Conservation (phyloP, 2,797 vertebrate genomes). For the Cryptoblepharus egeriae region DNA sequence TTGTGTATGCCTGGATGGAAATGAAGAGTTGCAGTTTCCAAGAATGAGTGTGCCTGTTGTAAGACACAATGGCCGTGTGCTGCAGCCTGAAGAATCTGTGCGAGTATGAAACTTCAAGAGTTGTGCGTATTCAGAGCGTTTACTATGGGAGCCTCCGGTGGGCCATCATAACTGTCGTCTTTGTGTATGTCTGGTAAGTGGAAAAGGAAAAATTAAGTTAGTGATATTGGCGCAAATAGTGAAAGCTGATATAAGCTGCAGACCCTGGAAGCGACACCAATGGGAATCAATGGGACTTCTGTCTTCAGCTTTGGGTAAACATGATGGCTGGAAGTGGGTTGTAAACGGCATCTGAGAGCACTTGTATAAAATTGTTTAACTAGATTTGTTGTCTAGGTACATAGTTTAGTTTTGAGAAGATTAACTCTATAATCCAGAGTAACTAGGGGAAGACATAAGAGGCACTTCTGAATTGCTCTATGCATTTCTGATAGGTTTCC, state of each 20-base stretch:
- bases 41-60: background rate
- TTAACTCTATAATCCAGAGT: no score
- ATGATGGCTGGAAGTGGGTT: background rate
- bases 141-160: constrained; percentile 81
- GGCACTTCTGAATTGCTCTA: no score
- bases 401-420: no score
- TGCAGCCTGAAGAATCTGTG: constrained; percentile 54
- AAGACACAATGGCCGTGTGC: constrained; percentile 33
- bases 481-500: no score
- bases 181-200: constrained; percentile 82
- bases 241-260: background rate
- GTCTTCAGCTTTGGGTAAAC: background rate
- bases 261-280: background rate
- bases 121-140: constrained; percentile 77
- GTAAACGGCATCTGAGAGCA: no score
- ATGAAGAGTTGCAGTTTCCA: background rate
- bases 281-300: background rate
- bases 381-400: background rate
- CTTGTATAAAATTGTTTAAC: background rate
- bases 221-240: background rate
- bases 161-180: constrained; percentile 73
- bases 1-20: background rate
- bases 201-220: background rate
- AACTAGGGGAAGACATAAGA: no score
- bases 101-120: constrained; percentile 82